phyloP scores from a whole-genome alignment of 2,113 vertebrate genomes.

The Crotalus tigris region DNA sequence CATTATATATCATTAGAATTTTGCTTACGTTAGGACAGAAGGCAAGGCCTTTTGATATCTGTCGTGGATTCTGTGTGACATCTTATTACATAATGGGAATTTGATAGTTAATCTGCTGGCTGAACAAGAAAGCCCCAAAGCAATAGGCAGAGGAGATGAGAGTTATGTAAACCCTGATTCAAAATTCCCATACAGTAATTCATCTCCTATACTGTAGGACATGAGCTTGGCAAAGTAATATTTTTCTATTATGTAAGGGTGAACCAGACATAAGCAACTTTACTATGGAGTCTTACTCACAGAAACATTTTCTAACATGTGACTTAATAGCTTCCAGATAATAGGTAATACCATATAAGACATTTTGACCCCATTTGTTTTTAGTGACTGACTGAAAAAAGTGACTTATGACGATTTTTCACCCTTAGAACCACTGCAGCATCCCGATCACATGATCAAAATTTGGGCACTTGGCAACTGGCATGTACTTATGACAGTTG shows the following conservation, averaged over 20 bases:
- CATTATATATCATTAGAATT: background rate
- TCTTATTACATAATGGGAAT: fast-evolving
- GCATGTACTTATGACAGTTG: background rate
- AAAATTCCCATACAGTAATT: background rate
- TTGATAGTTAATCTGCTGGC: background rate
- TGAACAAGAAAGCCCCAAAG: background rate
- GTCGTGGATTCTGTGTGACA: background rate
- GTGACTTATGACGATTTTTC: background rate
- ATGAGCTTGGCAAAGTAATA: background rate
- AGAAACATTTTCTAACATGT: background rate
- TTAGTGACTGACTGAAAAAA: background rate
- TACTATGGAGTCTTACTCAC: background rate
- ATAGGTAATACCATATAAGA: background rate
- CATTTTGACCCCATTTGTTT: background rate
- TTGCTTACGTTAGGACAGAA: background rate
- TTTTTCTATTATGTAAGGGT: background rate
- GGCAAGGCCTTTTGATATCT: fast-evolving
- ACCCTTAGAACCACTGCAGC: background rate
- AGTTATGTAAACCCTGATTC: background rate
- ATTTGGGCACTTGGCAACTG: background rate
- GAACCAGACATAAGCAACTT: background rate
- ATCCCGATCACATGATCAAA: background rate
- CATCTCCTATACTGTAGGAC: background rate
- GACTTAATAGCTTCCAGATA: background rate
- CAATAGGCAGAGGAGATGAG: background rate